Percentiles rank a stretch among this genome's conserved stretches.
Evolutionary conservation across 2,888 invertebrate genomes (phyloP).

Genomic region (Euzophera pinguis): DNA sequence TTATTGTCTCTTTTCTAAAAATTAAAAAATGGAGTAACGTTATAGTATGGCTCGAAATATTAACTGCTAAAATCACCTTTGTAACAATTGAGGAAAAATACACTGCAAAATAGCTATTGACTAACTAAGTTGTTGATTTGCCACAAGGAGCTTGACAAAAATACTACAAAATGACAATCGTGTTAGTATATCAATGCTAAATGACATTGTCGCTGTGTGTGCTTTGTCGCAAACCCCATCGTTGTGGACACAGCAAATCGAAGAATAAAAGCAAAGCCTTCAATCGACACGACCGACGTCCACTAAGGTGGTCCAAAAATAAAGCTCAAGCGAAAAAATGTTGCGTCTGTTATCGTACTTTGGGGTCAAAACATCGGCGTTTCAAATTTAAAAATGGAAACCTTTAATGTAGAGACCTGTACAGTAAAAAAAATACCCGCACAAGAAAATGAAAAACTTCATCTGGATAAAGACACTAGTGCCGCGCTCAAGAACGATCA

Average conservation of each 20-base stretch:
- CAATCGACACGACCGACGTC: conserved; percentile 5
- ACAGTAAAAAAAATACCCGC: too few species aligned
- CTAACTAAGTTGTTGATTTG: neutral
- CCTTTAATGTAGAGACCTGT: too few species aligned
- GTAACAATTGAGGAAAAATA: too few species aligned
- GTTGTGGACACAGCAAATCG: conserved; percentile 27
- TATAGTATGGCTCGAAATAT: too few species aligned
- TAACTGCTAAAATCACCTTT: too few species aligned
- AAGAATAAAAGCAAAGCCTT: conserved; percentile 7
- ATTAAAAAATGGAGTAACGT: too few species aligned
- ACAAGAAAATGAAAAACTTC: too few species aligned
- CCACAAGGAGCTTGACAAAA: conserved; percentile 14
- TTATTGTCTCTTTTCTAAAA: neutral
- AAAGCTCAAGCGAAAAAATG: neutral
- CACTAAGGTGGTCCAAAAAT: neutral
- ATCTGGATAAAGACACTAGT: too few species aligned
- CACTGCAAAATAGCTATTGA: neutral
- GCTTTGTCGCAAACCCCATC: conserved; percentile 46
- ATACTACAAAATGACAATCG: conserved; percentile 26
- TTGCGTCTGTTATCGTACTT: too few species aligned
- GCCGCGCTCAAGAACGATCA: too few species aligned
- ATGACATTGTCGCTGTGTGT: conserved; percentile 45
- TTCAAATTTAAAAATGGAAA: too few species aligned
- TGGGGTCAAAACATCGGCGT: too few species aligned
- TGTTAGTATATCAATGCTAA: conserved; percentile 45